Base-by-base conservation (phyloP, 2,113 vertebrate genomes). In the Odontesthes bonariensis region DNA sequence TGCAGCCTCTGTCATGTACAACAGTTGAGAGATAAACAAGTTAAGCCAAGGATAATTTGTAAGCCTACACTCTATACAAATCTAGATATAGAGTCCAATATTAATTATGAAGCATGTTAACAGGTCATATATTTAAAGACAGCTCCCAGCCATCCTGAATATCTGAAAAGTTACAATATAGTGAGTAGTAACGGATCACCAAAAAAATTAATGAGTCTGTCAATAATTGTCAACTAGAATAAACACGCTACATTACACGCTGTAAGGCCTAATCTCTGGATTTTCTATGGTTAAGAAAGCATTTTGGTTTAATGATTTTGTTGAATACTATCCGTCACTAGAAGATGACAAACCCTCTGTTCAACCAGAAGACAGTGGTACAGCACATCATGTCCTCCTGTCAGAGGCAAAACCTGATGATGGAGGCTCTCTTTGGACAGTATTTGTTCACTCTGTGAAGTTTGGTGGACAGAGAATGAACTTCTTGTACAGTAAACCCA, bases 391-490 rank as follows among this genome's bases (percentile, higher is more conserved):
- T 20, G 35, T 56, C 52, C 46, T 44, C 19, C 19, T 3, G 9
- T 60, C 32, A 69, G 53, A 60, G 68, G 62, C 61, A 66, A 33
- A 69, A 83, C 64, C 40, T 73, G 40, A 70, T 75, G 23, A 31
- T 62, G 11, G 58, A 69, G 32, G n/a, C 22, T 51, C 76, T 49
- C 31, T 11, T 67, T 35, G 8, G 23, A 75, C 67, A 85, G 65
- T 69, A 72, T 86, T 87, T 76, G 42, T 58, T 84, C 56, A 60
- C 2, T 67, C 42, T 47, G 54, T 58, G 4, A 52, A 51, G 46
- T 47, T 40, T 23, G 14, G n/a, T 63, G 31, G 59, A 58, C 46
- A 27, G 35, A 49, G 16, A 49, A 13, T 46, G 17, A 49, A 49
- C 46, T 1, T 38, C 32, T 62, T 81, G 73, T 73, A 74, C 70